phyloP scores from a whole-genome alignment of 2,113 vertebrate genomes.

The Elaphurus davidianus region DNA sequence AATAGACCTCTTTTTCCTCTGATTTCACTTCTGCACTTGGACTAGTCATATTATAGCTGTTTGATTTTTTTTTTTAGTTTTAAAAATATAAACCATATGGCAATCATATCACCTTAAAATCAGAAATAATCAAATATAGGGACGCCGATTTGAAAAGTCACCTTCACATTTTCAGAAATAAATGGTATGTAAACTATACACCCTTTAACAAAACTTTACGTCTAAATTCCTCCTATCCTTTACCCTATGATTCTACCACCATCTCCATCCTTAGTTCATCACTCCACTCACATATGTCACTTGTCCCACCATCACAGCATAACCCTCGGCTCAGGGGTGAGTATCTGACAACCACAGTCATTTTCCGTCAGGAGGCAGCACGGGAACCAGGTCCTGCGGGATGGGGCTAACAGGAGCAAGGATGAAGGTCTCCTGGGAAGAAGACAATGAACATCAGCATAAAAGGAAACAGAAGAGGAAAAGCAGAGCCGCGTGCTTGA shows the following conservation, averaged over 20 bases:
- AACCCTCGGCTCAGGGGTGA: background rate
- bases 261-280: background rate
- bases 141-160: background rate
- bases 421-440: background rate
- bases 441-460: background rate
- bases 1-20: background rate
- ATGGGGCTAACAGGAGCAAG: background rate
- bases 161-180: background rate
- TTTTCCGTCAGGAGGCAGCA: background rate
- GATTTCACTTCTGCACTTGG: background rate
- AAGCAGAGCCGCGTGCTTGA: rapidly evolving
- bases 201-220: background rate
- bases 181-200: background rate
- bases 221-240: background rate
- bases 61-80: background rate
- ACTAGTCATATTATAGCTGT: background rate
- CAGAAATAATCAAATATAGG: background rate
- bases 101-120: background rate
- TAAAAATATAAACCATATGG: background rate
- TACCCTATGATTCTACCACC: background rate
- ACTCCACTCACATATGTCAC: background rate
- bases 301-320: background rate
- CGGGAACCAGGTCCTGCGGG: background rate
- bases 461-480: background rate
- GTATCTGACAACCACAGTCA: background rate